Conservation (phyloP, 2,888 invertebrate genomes). For the Mellilla xanthometata region DNA sequence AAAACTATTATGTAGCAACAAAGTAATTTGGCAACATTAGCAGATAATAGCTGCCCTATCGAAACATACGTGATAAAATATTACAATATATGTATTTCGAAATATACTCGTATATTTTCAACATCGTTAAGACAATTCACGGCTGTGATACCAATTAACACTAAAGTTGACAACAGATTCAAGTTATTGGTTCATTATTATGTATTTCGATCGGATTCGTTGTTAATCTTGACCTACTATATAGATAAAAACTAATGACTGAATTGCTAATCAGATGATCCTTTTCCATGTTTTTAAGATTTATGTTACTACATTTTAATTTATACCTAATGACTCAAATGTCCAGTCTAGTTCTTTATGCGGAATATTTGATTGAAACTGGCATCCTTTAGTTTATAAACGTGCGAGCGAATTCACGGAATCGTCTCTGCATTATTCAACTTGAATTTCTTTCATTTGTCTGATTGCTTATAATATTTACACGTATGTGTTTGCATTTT, state of each 20-base stretch:
- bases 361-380: too few species aligned
- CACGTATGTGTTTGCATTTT: too few species aligned
- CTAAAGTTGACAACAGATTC: slow-evolving; percentile 9
- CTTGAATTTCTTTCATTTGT: too few species aligned
- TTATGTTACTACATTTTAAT: slow-evolving; percentile 1
- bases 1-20: slow-evolving; percentile 3
- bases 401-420: too few species aligned
- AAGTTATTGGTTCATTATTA: slow-evolving; percentile 20
- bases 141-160: slow-evolving; percentile 11
- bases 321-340: not conserved
- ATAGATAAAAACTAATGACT: not conserved
- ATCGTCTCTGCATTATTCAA: too few species aligned
- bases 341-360: too few species aligned
- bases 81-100: slow-evolving; percentile 8
- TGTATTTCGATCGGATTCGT: slow-evolving; percentile 31
- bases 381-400: too few species aligned
- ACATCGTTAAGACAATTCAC: slow-evolving; percentile 9
- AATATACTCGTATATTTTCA: slow-evolving; percentile 9
- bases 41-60: slow-evolving; percentile 9
- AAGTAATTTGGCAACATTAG: slow-evolving; percentile 8
- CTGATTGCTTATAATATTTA: too few species aligned
- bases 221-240: slow-evolving; percentile 30
- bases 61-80: slow-evolving; percentile 11
- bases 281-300: slow-evolving; percentile 5
- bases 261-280: slow-evolving; percentile 7